Evolutionary conservation across 2,888 invertebrate species (phyloP).

Genomic region (Pasiphila rectangulata): DNA sequence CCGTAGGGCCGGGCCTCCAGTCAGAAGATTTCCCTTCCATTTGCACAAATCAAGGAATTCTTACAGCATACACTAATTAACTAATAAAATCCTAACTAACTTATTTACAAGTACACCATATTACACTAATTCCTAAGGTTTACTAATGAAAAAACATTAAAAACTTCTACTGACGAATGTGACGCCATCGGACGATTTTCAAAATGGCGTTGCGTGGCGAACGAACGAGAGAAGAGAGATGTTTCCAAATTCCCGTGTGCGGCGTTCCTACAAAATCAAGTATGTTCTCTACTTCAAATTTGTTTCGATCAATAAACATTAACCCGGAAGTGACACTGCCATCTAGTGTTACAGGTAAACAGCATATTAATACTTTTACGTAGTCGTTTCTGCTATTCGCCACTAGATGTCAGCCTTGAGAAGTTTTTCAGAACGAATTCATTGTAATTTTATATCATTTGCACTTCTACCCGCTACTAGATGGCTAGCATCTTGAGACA

Average conservation of each 20-base stretch:
- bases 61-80: constrained; percentile 49
- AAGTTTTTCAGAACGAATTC: too few relatives aligned
- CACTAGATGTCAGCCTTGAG: too few relatives aligned
- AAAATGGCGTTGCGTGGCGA: neutral
- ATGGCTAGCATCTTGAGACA: too few relatives aligned
- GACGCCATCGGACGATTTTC: constrained; percentile 27
- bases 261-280: neutral
- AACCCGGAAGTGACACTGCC: too few relatives aligned
- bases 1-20: constrained; percentile 71
- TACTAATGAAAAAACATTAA: constrained; percentile 6
- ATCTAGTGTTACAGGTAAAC: too few relatives aligned
- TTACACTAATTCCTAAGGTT: neutral
- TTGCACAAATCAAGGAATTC: constrained; percentile 46
- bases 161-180: constrained; percentile 6
- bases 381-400: too few relatives aligned
- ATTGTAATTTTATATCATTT: too few relatives aligned
- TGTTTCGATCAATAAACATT: too few relatives aligned
- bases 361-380: too few relatives aligned
- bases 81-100: constrained; percentile 34
- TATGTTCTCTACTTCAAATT: neutral
- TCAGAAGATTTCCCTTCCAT: constrained; percentile 65
- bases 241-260: neutral
- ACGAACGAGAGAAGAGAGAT: too few relatives aligned
- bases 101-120: constrained; percentile 23
- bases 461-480: too few relatives aligned